Evolutionary conservation across 2,888 invertebrate species (phyloP).

Genomic region (Thecophora atra): DNA sequence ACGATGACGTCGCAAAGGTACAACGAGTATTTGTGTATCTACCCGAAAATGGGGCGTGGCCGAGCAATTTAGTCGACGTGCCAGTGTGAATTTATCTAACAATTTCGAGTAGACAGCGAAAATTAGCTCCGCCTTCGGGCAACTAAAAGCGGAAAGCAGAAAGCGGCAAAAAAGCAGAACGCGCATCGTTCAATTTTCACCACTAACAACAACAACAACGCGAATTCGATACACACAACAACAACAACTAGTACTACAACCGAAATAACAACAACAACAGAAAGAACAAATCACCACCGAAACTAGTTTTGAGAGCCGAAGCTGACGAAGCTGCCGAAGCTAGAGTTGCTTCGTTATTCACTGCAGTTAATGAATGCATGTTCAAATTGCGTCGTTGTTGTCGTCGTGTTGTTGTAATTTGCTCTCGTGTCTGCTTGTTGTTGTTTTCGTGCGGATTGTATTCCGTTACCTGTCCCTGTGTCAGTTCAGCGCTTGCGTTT

Average conservation of each 20-base stretch:
- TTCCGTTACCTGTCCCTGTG: no score
- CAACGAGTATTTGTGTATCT: not conserved
- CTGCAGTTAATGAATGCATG: no score
- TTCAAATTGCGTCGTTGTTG: no score
- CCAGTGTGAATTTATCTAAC: constrained; percentile 20
- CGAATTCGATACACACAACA: constrained; percentile 30
- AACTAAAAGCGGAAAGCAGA: constrained; percentile 41
- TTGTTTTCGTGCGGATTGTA: no score
- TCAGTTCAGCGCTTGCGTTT: no score
- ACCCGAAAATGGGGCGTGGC: constrained; percentile 29
- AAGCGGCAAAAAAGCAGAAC: constrained; percentile 10
- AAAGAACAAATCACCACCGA: constrained; percentile 46
- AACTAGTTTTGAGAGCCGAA: constrained; percentile 38
- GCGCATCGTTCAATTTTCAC: constrained; percentile 24
- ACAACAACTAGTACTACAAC: constrained; percentile 43
- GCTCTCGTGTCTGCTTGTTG: no score
- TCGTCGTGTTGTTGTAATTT: no score
- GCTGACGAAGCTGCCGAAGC: no score
- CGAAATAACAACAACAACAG: constrained; percentile 48
- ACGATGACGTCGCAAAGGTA: no score
- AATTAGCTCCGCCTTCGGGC: constrained; percentile 58
- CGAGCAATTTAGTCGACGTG: not conserved
- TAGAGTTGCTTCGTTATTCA: no score
- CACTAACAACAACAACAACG: constrained; percentile 14
- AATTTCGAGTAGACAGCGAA: constrained; percentile 33